Conservation (phyloP, 1,140 invertebrate genomes). For the Mercenaria mercenaria region DNA sequence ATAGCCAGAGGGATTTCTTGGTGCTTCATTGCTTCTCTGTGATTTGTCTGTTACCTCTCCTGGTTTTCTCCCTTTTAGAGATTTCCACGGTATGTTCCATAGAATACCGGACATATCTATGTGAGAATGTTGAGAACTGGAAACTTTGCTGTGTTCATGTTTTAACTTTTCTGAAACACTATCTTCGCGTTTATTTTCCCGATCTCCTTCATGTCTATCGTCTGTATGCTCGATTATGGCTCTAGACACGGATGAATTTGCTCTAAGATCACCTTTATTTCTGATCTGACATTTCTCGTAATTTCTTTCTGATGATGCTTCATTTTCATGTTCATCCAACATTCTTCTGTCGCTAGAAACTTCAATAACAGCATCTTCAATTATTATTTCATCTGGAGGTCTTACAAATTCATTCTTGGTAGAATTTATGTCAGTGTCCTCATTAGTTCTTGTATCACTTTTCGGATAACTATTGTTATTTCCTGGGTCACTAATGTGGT, state of each 20-base stretch:
- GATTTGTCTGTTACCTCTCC: not conserved
- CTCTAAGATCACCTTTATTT: too few relatives aligned
- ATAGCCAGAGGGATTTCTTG: not conserved
- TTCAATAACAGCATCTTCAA: not conserved
- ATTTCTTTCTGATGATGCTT: too few relatives aligned
- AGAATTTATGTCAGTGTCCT: too few relatives aligned
- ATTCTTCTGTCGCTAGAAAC: too few relatives aligned
- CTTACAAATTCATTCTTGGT: not conserved
- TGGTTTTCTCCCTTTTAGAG: not conserved
- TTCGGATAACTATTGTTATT: not conserved
- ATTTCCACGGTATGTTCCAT: conserved; percentile 8
- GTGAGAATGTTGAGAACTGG: not conserved
- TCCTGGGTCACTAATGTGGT: not conserved
- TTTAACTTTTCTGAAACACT: too few relatives aligned
- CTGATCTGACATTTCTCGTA: too few relatives aligned
- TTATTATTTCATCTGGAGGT: not conserved
- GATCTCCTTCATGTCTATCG: too few relatives aligned
- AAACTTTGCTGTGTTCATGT: not conserved
- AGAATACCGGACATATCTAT: not conserved
- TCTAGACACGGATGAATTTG: too few relatives aligned
- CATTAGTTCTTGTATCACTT: not conserved
- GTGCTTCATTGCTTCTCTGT: not conserved
- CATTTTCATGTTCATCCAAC: too few relatives aligned
- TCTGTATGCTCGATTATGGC: too few relatives aligned
- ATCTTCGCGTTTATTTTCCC: too few relatives aligned